Base-by-base conservation (phyloP, 2,113 vertebrate genomes). In the Proterorhinus semilunaris region DNA sequence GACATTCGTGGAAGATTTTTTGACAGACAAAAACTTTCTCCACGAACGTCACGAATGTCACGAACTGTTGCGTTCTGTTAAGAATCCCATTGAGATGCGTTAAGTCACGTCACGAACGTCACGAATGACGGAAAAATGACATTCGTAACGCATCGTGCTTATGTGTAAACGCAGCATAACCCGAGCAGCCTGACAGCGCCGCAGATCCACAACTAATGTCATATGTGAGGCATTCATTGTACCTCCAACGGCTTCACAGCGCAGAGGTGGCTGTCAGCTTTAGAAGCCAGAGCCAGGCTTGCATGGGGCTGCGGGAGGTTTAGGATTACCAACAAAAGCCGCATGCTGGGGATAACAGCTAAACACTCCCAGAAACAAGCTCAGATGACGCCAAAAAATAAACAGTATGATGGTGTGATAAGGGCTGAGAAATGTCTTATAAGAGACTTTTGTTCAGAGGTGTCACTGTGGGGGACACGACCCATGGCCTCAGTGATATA, bases 201-300 rank as follows among this genome's bases (percentile, higher is more conserved):
- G 10, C 43, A 43, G 44, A 72, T 45, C 52, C 64, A 69, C 51
- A 66, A 52, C 68, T 63, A 13, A 72, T 58, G 62, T 72, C 65
- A 61, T 44, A 65, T 79, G 73, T 47, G 70, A 79, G 66, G 69
- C 75, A 50, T 71, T 45, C 75, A 52, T 63, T 70, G 49, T 42
- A 86, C 48, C 65, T 64, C 64, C 21, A 66, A 11, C 62, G 10
- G 65, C 68, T 74, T 65, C 58, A 52, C 44, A 62, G 52, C 65
- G 55, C 58, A 76, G 72, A 80, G 72, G 65, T 66, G 62, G 62
- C 73, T 74, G 73, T 69, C 58, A 70, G 72, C 62, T 81, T 79
- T 76, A 54, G 66, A 73, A 66, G 42, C 36, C 44, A 52, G 66
- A 72, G 54, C 43, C 63, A 10, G 55, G 50, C 61, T 75, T 10